Conservation (phyloP, 2,797 vertebrate species). For the Spizella passerina region DNA sequence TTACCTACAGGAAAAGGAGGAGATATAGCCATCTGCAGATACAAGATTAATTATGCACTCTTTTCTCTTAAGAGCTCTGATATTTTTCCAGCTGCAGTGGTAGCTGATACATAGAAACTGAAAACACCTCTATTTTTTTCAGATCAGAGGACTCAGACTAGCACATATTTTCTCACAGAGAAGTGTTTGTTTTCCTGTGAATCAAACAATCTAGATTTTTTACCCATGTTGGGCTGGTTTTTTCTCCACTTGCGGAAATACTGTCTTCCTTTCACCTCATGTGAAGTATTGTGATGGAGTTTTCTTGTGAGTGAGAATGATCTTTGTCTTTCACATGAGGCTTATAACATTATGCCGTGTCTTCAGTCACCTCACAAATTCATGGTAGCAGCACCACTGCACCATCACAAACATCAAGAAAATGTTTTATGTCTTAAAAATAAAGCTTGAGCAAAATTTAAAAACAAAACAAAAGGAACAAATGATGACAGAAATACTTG, state of each 20-base stretch:
- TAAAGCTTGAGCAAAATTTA: neutral
- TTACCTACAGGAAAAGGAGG: neutral
- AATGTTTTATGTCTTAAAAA: neutral
- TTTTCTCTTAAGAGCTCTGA: neutral
- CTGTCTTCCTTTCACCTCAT: neutral
- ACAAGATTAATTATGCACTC: neutral
- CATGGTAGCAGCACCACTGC: neutral
- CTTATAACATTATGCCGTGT: fast-evolving
- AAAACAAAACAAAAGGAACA: neutral
- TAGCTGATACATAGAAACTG: neutral
- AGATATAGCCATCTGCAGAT: neutral
- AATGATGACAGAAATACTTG: neutral
- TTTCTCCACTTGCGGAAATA: neutral
- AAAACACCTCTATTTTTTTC: neutral
- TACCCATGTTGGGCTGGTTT: neutral
- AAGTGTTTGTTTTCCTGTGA: neutral
- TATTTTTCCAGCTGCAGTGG: neutral
- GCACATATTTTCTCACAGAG: neutral
- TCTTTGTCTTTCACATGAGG: neutral
- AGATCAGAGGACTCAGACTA: neutral
- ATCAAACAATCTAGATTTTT: neutral
- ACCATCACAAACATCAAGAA: neutral
- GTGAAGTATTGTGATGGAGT: neutral
- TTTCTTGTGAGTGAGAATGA: neutral
- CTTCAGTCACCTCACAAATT: neutral